A percentile compares a stretch with the other conserved stretches of the same genome.
phyloP scores from a whole-genome alignment of 64 coral and sea anemone genomes.

The Catalaphyllia jardinei region DNA sequence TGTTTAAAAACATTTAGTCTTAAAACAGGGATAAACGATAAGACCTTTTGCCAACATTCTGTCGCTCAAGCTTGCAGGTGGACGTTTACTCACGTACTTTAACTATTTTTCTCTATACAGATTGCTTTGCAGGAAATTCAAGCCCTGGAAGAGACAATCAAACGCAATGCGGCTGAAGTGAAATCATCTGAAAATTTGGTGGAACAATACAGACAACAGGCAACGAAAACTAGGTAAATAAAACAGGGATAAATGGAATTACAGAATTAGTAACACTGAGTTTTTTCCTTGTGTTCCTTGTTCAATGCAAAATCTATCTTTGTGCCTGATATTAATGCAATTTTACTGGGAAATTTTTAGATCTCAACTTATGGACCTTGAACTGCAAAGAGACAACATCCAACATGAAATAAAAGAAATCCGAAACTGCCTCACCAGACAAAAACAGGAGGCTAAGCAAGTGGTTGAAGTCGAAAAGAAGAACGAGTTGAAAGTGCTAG shows the following conservation, averaged over 20 bases:
- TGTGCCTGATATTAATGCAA: neutral
- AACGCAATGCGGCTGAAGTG: slow-evolving; percentile 86
- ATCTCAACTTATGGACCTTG: slow-evolving; percentile 82
- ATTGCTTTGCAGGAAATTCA: slow-evolving; percentile 82
- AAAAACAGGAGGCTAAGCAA: slow-evolving; percentile 77
- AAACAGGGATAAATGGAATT: neutral
- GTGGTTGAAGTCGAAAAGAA: slow-evolving; percentile 80
- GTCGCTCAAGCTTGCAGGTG: too few species aligned
- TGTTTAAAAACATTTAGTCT: too few species aligned
- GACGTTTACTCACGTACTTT: neutral
- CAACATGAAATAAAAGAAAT: slow-evolving; percentile 88
- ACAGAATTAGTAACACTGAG: too few species aligned
- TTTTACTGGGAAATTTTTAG: slow-evolving; percentile 20
- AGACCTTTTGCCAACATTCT: too few species aligned
- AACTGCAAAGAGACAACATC: slow-evolving; percentile 64
- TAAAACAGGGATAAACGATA: too few species aligned
- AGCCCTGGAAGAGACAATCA: slow-evolving; percentile 73
- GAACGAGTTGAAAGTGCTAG: slow-evolving; percentile 85
- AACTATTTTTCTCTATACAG: slow-evolving; percentile 27
- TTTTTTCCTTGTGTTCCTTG: too few species aligned
- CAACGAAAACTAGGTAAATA: slow-evolving; percentile 87
- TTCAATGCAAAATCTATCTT: too few species aligned
- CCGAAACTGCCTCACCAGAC: slow-evolving; percentile 47
- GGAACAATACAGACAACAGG: slow-evolving; percentile 91
- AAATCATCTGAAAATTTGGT: slow-evolving; percentile 91